Evolutionary conservation across 1,140 invertebrate species (phyloP).

Genomic region (Temnothorax nylanderi): DNA sequence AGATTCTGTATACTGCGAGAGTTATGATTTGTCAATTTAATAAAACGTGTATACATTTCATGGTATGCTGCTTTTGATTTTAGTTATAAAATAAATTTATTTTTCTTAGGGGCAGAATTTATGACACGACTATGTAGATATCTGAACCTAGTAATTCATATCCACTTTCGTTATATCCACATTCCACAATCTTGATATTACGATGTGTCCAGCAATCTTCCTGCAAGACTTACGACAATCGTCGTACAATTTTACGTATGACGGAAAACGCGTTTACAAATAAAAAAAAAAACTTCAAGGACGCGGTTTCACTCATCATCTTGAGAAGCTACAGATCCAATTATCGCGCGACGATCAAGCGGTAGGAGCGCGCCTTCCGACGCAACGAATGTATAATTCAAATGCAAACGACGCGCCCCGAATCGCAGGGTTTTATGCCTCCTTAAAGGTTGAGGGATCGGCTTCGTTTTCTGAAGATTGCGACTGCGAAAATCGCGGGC

Average conservation of each 20-base stretch:
- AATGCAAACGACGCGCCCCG: slow-evolving; percentile 25
- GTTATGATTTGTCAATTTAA: not conserved
- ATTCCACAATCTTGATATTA: not conserved
- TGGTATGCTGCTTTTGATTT: not conserved
- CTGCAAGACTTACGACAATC: not conserved
- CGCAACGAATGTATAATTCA: slow-evolving; percentile 42
- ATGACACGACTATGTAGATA: not conserved
- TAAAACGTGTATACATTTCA: not conserved
- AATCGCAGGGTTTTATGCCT: not conserved
- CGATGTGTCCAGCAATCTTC: not conserved
- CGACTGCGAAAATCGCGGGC: not conserved
- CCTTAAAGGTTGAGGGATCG: slow-evolving; percentile 37
- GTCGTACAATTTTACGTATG: slow-evolving; percentile 4
- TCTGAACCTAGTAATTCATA: not conserved
- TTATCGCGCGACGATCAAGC: slow-evolving; percentile 22
- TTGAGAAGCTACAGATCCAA: slow-evolving; percentile 39
- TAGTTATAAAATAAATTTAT: not conserved
- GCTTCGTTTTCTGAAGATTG: slow-evolving; percentile 19
- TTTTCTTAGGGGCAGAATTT: not conserved
- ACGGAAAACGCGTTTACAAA: not conserved
- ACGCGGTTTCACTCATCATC: not conserved
- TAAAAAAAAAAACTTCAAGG: not conserved
- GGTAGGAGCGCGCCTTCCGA: not conserved
- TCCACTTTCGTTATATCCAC: not conserved
- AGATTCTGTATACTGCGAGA: not conserved